Percentiles rank a stretch among this genome's conserved stretches.
These are phyloP conservation scores for Psix sp. DNA, from an alignment of 1,140 invertebrate genomes.

Conservation along the genomic window DNA sequence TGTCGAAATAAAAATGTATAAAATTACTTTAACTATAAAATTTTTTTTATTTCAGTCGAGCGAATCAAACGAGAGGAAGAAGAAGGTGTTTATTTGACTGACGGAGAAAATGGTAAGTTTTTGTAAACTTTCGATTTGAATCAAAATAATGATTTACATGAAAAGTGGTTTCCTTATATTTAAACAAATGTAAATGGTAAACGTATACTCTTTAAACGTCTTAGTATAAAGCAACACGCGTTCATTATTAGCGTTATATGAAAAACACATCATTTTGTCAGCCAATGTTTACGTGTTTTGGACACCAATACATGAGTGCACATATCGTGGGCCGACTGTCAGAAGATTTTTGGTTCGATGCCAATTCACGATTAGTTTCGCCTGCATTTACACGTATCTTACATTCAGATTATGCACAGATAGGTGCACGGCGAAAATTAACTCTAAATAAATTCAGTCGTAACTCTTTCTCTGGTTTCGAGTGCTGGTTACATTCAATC, in stretches of 20 bases:
- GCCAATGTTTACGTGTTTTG: constrained; percentile 54
- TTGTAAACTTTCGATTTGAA: not conserved
- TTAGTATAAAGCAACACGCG: constrained; percentile 19
- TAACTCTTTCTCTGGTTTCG: constrained; percentile 19
- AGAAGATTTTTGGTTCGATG: constrained; percentile 55
- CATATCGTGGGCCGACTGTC: constrained; percentile 43
- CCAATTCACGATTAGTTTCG: constrained; percentile 55
- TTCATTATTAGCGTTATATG: constrained; percentile 17
- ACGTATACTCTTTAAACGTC: too few relatives aligned
- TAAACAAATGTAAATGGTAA: too few relatives aligned
- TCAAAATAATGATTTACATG: constrained; percentile 9
- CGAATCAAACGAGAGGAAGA: constrained; percentile 73
- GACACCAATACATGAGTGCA: constrained; percentile 45
- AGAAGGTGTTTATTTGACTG: constrained; percentile 66
- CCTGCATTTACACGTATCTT: constrained; percentile 44
- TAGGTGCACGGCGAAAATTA: constrained; percentile 37
- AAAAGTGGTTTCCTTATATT: too few relatives aligned
- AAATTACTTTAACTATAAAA: too few relatives aligned
- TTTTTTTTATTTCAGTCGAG: constrained; percentile 67
- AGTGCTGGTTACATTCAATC: constrained; percentile 10
- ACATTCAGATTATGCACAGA: constrained; percentile 44
- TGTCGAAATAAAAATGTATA: too few relatives aligned
- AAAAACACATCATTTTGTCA: constrained; percentile 46
- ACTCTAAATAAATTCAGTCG: constrained; percentile 42
- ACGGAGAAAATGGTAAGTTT: constrained; percentile 75